Percentiles rank a stretch among this genome's conserved stretches.
Conservation (phyloP, 1,140 invertebrate genomes). For the Formica selysi region DNA sequence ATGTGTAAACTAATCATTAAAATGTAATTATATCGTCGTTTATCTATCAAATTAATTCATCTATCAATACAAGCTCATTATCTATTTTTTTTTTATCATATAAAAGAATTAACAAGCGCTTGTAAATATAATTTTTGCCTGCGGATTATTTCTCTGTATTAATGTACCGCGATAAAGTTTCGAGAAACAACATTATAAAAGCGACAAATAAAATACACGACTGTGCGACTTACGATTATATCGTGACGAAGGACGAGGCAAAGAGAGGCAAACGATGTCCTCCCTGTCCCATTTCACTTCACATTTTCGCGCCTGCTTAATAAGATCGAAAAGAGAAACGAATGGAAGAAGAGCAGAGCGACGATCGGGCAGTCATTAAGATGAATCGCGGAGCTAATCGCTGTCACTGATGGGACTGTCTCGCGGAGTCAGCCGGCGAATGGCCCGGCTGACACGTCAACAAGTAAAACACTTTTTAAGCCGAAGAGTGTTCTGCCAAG, state of each 20-base stretch:
- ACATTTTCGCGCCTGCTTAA: conserved; percentile 64
- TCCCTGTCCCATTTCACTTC: conserved; percentile 36
- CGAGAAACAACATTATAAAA: conserved; percentile 14
- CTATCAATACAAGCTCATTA: background rate
- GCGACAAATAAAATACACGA: conserved; percentile 27
- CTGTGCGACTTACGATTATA: conserved; percentile 43
- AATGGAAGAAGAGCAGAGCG: conserved; percentile 31
- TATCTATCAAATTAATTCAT: conserved; percentile 21
- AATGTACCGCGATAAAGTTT: conserved; percentile 1
- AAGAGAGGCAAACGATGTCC: conserved; percentile 10
- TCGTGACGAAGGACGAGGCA: conserved; percentile 35
- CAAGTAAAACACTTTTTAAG: conserved; percentile 56
- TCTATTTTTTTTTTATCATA: background rate
- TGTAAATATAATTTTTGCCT: conserved; percentile 21
- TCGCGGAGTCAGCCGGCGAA: conserved; percentile 34
- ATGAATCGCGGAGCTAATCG: conserved; percentile 60
- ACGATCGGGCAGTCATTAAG: conserved; percentile 56
- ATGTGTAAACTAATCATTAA: background rate
- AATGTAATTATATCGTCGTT: background rate
- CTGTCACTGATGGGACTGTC: conserved; percentile 60
- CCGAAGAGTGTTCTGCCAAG: background rate
- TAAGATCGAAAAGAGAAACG: conserved; percentile 45
- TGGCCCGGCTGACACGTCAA: conserved; percentile 44
- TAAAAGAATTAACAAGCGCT: background rate
- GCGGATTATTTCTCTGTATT: background rate